Conservation (phyloP, 2,113 vertebrate genomes). For the Lasiurus borealis region DNA sequence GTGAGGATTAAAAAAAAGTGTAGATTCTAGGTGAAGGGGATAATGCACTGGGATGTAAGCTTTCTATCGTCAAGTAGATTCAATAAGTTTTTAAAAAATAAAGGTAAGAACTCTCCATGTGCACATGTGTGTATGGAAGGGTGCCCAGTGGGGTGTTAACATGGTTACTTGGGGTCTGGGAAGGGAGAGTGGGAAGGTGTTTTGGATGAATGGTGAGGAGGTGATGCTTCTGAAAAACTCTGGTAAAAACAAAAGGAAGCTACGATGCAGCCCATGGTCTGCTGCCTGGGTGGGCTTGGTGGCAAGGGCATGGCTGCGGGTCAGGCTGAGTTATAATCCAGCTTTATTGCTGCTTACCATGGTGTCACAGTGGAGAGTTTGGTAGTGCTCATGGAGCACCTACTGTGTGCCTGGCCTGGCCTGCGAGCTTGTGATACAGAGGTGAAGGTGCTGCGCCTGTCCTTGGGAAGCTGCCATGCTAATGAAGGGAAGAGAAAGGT, state of each 20-base stretch:
- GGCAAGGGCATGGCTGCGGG: neutral
- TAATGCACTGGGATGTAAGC: neutral
- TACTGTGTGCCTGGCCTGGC: neutral
- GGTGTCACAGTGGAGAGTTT: neutral
- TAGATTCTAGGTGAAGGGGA: neutral
- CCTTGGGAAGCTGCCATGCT: neutral
- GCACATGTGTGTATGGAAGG: neutral
- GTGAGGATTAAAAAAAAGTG: neutral
- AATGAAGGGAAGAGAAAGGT: neutral
- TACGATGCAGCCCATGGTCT: neutral
- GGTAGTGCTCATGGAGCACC: neutral
- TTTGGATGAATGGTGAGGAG: neutral
- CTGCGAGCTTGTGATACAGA: neutral
- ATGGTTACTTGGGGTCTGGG: neutral
- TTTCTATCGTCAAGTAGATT: neutral
- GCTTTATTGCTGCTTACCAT: neutral
- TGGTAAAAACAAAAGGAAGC: neutral
- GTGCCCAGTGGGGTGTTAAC: neutral
- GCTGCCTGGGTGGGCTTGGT: neutral
- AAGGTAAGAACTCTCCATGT: neutral
- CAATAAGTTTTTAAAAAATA: neutral
- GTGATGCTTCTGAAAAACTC: neutral
- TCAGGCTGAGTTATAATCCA: neutral
- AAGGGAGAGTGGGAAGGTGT: neutral
- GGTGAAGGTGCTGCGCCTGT: neutral